Base-by-base conservation (phyloP, 2,113 vertebrate genomes). In the Fulica atra region DNA sequence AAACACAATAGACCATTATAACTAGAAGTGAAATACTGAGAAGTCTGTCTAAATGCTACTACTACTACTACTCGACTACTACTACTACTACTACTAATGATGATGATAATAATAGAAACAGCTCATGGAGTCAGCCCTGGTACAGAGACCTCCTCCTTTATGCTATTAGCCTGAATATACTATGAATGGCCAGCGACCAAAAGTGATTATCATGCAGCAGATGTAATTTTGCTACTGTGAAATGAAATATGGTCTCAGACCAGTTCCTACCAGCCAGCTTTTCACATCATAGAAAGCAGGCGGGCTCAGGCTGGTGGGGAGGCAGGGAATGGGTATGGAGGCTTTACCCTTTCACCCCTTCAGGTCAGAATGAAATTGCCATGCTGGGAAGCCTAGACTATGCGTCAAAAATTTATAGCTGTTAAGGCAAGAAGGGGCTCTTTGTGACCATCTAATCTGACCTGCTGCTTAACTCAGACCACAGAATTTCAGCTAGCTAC, bases 381-480 rank as follows among this genome's bases (percentile, higher is more conserved):
- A 21, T 26, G 42, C 86, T 88, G 76, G 81, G 35, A 87, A 93
- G 79, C 26, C 68, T 44, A 56, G n/a, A n/a, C 35, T 29, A 81
- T 38, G 72, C 70, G 65, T 92, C 65, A 38, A 56, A 86, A 80
- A 91, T 69, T 65, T 83, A 92, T 86, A 59, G 65, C 9, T 72
- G 24, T 66, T 50, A 36, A 74, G 46, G 57, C 33, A 46, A 60
- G 64, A 79, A 90, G 57, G 54, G 53, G 38, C 42, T 81, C 42
- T 72, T 70, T 72, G 81, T 42, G 48, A 82, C 28, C 61, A 65
- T 76, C 72, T 61, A 35, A 74, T 42, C 42, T 93, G 78, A 97
- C 61, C 86, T 79, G 36, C 70, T 80, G n/a, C 71, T 91, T 82
- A 66, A 73, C 36, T 77, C 46, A 19, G 54, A 82, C 29, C 63